Conservation (phyloP, 2,113 vertebrate species). For the Ptychochromis oligacanthus region DNA sequence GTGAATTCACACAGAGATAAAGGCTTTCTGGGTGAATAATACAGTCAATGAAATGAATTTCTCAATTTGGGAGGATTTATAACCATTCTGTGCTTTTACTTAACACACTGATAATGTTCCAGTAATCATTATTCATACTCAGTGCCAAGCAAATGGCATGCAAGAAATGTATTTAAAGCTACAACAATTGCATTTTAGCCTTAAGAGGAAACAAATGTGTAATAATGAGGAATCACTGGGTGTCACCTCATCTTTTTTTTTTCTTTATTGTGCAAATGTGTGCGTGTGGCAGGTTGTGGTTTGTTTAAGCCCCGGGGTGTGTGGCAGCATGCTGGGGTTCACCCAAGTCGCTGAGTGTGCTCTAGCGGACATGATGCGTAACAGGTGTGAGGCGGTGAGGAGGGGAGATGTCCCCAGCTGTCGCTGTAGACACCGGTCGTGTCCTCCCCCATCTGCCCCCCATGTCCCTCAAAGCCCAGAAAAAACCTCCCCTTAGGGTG, state of each 20-base stretch:
- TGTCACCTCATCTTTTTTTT: background rate
- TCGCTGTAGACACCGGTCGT: constrained; percentile 65
- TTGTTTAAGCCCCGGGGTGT: constrained; percentile 16
- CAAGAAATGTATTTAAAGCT: background rate
- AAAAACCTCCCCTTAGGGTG: constrained; percentile 44
- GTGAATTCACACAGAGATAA: constrained; percentile 44
- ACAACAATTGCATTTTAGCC: constrained; percentile 4
- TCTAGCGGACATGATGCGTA: constrained; percentile 77
- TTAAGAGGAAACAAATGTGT: background rate
- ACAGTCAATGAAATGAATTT: constrained; percentile 17
- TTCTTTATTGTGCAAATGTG: background rate
- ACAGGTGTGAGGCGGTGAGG: constrained; percentile 78
- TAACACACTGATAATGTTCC: constrained; percentile 28
- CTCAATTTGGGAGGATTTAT: constrained; percentile 9
- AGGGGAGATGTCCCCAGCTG: constrained; percentile 71
- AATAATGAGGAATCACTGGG: constrained; percentile 8
- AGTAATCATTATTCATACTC: constrained; percentile 24
- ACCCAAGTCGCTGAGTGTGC: constrained; percentile 50
- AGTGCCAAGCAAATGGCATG: background rate
- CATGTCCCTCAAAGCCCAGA: constrained; percentile 41
- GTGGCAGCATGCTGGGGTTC: constrained; percentile 35
- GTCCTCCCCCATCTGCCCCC: constrained; percentile 74
- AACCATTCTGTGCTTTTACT: constrained; percentile 43
- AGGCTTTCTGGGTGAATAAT: constrained; percentile 33
- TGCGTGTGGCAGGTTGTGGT: constrained; percentile 6